Evolutionary conservation across 2,797 vertebrate species (phyloP).

Genomic region (Monodelphis domestica): DNA sequence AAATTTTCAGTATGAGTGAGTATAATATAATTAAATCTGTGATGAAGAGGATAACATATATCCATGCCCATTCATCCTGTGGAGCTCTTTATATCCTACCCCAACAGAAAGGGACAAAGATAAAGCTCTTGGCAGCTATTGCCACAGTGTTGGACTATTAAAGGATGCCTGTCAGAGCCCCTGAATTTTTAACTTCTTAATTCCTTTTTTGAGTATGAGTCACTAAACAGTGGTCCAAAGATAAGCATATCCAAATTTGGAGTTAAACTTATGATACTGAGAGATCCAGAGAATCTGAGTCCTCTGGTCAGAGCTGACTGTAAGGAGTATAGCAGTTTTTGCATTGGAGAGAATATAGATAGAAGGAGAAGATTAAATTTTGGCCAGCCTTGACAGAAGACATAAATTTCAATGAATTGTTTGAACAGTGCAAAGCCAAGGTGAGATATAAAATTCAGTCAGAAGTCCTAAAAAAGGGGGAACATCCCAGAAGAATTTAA

Average conservation of each 20-base stretch:
- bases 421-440: not conserved
- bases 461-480: not conserved
- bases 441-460: not conserved
- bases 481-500: not conserved
- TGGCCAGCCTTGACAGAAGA: not conserved
- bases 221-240: not conserved
- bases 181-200: not conserved
- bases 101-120: no score
- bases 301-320: not conserved
- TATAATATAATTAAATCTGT: not conserved
- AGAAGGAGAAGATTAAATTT: not conserved
- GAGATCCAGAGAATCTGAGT: not conserved
- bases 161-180: no score
- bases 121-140: no score
- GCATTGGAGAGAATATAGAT: not conserved
- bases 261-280: not conserved
- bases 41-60: no score
- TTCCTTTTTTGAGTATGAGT: not conserved
- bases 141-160: no score
- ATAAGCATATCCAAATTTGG: not conserved
- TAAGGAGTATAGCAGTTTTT: not conserved
- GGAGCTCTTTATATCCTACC: no score
- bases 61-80: no score
- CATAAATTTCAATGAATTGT: not conserved
- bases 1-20: not conserved